phyloP scores from a whole-genome alignment of 2,888 invertebrate genomes.

The Malacosoma neustria region DNA sequence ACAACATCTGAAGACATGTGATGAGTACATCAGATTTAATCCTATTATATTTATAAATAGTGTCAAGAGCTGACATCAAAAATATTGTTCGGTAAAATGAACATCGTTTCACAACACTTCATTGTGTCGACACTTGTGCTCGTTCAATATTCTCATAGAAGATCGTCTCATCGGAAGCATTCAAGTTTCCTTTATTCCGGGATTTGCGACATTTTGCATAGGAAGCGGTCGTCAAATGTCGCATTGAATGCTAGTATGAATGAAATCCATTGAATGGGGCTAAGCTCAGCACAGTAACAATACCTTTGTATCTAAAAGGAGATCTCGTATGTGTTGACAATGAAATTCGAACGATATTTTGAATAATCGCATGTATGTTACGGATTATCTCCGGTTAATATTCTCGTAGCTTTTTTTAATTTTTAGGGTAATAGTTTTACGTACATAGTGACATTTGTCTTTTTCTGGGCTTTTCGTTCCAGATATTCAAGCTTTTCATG shows the following conservation, averaged over 20 bases:
- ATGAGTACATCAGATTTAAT: constrained; percentile 48
- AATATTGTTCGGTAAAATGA: constrained; percentile 51
- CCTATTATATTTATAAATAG: constrained; percentile 64
- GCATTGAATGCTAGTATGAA: constrained; percentile 38
- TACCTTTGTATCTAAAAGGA: constrained; percentile 39
- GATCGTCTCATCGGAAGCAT: constrained; percentile 52
- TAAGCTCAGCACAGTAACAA: constrained; percentile 43
- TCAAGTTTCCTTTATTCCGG: constrained; percentile 62
- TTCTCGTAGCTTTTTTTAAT: neutral
- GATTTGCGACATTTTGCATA: constrained; percentile 69
- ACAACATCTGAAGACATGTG: constrained; percentile 44
- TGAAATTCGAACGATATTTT: constrained; percentile 51
- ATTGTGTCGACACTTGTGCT: constrained; percentile 33
- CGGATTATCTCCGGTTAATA: constrained; percentile 39
- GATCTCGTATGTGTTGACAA: constrained; percentile 60
- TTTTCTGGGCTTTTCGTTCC: no score
- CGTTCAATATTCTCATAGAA: constrained; percentile 21
- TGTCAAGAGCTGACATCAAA: constrained; percentile 44
- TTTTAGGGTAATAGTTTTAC: no score
- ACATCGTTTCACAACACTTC: constrained; percentile 41
- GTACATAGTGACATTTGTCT: no score
- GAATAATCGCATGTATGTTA: constrained; percentile 26
- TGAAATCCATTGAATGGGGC: constrained; percentile 39
- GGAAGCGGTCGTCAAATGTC: constrained; percentile 64
- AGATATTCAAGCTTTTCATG: no score